Evolutionary conservation across 2,113 vertebrate species (phyloP).

Genomic region (Benitochromis conjunctus): DNA sequence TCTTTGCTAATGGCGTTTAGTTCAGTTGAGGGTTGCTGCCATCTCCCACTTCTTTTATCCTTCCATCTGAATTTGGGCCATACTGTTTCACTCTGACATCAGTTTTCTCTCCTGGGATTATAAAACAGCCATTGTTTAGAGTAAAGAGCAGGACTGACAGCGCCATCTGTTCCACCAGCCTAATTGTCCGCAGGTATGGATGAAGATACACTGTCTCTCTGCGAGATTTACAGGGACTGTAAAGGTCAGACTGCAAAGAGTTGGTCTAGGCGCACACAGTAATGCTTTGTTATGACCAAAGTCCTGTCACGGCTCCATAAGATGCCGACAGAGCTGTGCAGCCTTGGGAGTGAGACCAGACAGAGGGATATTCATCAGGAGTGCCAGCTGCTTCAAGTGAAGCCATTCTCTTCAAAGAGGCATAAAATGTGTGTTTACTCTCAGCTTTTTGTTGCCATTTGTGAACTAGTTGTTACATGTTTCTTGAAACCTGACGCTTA

Average conservation of each 20-base stretch:
- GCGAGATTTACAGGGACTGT: conserved; percentile 1
- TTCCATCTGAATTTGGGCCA: conserved; percentile 27
- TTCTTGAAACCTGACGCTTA: not conserved
- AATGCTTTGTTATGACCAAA: conserved; percentile 19
- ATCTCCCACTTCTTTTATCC: conserved; percentile 6
- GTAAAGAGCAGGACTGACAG: conserved; percentile 46
- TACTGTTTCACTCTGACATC: not conserved
- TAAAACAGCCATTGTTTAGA: conserved; percentile 24
- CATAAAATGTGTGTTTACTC: not conserved
- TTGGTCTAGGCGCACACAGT: conserved; percentile 2
- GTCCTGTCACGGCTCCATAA: not conserved
- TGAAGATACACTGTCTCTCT: conserved; percentile 34
- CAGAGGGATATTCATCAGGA: not conserved
- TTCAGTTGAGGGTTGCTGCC: not conserved
- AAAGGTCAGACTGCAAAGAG: conserved; percentile 51
- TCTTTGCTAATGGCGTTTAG: conserved; percentile 51
- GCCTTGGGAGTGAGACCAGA: not conserved
- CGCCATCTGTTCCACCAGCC: conserved; percentile 22
- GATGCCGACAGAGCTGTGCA: not conserved
- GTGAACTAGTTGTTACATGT: not conserved
- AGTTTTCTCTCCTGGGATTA: conserved; percentile 17
- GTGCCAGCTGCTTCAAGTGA: not conserved
- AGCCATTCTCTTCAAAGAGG: not conserved
- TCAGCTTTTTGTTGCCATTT: not conserved
- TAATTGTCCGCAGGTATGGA: conserved; percentile 20